A percentile compares a stretch with the other conserved stretches of the same genome.
These are phyloP conservation scores for Tinamus major DNA, from an alignment of 2,797 vertebrate genomes.

Conservation along the genomic window DNA sequence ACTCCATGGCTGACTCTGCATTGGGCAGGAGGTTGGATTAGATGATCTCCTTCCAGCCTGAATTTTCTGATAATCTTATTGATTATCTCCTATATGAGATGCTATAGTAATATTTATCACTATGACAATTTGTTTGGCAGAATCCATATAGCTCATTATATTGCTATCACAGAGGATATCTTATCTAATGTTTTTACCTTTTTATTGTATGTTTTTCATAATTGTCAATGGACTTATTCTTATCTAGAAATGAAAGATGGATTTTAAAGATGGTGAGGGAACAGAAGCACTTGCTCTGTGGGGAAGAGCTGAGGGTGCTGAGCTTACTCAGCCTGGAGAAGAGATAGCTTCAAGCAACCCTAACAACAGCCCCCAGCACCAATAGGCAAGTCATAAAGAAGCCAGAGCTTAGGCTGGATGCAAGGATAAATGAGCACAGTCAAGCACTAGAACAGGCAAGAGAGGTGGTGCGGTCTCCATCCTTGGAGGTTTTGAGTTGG, in stretches of 20 bases:
- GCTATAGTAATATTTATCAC: background rate
- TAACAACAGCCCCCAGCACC: background rate
- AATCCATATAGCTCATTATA: background rate
- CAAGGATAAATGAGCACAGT: background rate
- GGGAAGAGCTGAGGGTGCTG: background rate
- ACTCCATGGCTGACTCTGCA: background rate
- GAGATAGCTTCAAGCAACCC: background rate
- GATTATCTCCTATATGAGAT: background rate
- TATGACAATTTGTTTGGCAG: background rate
- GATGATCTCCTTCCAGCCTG: background rate
- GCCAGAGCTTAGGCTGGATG: background rate
- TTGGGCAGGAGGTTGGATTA: background rate
- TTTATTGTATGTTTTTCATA: background rate
- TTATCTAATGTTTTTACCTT: background rate
- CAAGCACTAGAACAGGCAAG: background rate
- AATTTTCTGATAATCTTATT: background rate
- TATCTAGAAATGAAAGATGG: background rate
- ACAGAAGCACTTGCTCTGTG: background rate
- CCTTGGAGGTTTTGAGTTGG: background rate
- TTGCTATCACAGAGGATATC: background rate
- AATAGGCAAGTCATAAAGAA: background rate
- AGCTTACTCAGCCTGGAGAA: background rate
- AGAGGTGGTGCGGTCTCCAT: background rate
- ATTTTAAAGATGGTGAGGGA: background rate
- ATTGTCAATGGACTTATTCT: background rate